These are phyloP conservation scores for Chelon labrosus DNA, from an alignment of 2,797 vertebrate species.

Conservation along the genomic window DNA sequence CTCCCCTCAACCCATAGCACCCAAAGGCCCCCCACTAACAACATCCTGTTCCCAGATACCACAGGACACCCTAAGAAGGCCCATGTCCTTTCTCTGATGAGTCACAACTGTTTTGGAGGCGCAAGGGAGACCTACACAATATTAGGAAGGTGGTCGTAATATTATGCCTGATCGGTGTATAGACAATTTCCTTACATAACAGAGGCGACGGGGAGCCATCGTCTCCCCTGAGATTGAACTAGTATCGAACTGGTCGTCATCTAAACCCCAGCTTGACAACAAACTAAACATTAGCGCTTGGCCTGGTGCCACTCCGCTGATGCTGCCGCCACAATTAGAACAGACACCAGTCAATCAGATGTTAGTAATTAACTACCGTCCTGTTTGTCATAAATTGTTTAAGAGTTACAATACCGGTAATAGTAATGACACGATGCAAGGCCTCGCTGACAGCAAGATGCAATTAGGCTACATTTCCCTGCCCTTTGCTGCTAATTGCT, in stretches of 20 bases:
- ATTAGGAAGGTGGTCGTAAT: too few relatives aligned
- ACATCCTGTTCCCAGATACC: too few relatives aligned
- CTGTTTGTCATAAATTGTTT: background rate
- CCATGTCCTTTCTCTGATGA: too few relatives aligned
- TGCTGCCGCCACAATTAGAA: background rate
- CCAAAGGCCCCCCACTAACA: too few relatives aligned
- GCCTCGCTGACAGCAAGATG: background rate
- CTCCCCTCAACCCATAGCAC: too few relatives aligned
- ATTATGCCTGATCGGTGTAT: too few relatives aligned
- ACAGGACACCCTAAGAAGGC: too few relatives aligned
- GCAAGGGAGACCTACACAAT: too few relatives aligned
- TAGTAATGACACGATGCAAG: background rate
- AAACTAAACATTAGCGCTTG: conserved; percentile 6
- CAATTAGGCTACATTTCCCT: background rate
- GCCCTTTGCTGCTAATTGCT: background rate
- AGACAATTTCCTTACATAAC: background rate
- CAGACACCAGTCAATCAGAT: conserved; percentile 1
- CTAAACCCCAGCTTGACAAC: conserved; percentile 6
- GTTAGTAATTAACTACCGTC: background rate
- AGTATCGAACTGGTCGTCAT: background rate
- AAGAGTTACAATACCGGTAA: background rate
- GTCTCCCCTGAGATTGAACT: background rate
- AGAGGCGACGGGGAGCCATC: too few relatives aligned
- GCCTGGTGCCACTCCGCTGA: background rate
- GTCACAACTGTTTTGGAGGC: too few relatives aligned